Evolutionary conservation across 2,113 vertebrate genomes (phyloP), one percentile per base, ranked within the genome.

Genomic region (Oriolus oriolus): DNA sequence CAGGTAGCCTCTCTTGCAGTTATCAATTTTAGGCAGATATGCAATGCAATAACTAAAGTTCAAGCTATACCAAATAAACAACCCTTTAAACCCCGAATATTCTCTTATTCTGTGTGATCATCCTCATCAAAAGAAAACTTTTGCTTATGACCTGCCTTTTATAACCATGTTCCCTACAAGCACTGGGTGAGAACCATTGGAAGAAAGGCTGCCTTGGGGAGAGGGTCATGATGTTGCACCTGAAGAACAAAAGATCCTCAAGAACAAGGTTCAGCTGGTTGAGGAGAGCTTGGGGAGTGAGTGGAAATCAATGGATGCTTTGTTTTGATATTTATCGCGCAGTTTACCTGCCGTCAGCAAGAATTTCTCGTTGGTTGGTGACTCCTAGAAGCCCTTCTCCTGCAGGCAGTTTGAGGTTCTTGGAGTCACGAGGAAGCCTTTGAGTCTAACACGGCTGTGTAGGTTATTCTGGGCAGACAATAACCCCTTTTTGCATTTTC

Each of bases 311-410:
- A 66, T 42, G 59, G 50, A 31, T 83, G 41, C 30, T 90, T 24
- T 53, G 45, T 89, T 96, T 79, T 7, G 23, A 57, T 49, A 44
- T 68, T 37, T 76, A 79, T 75, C 57, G 28, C 28, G 44, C 57
- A 39, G 90, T 82, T 96, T 57, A 80, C n/a, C n/a, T 60, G 82
- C 85, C 75, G 3, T 30, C 54, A 76, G 85, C 54, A 92, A 93
- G 75, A 87, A 76, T 77, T 88, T 90, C 50, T 88, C 0, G 13
- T 70, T 60, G 45, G 13, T 10, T 61, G 64, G 50, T 75, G 63
- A 69, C 57, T 85, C 57, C 44, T 73, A 45, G 59, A 93, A 94
- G 17, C 57, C 28, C 44, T 71, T 79, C 19, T 87, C 44, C 60
- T 82, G 27, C 31, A 71, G 70, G 74, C 28, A 64, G 20, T 71